Evolutionary conservation across 1,140 invertebrate species (phyloP).

Genomic region (Penaeus chinensis): DNA sequence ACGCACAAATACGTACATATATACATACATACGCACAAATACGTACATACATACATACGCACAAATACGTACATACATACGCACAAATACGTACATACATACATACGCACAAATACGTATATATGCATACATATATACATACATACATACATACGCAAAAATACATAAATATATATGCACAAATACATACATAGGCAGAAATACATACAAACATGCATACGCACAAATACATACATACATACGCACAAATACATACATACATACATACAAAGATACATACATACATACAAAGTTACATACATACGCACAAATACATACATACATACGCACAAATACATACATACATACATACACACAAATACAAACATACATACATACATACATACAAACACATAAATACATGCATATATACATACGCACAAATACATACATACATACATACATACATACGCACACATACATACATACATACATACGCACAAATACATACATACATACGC

Average conservation of each 20-base stretch:
- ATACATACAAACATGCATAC: too few relatives aligned
- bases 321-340: background rate
- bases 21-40: too few relatives aligned
- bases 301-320: constrained; percentile 9
- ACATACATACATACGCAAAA: too few relatives aligned
- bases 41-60: too few relatives aligned
- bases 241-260: background rate
- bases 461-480: too few relatives aligned
- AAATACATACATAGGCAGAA: too few relatives aligned
- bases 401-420: background rate
- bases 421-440: background rate
- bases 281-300: background rate
- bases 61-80: too few relatives aligned
- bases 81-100: too few relatives aligned
- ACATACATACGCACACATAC: background rate
- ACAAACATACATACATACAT: background rate
- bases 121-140: too few relatives aligned
- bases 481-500: background rate
- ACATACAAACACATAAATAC: background rate
- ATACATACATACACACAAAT: background rate
- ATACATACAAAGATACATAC: background rate
- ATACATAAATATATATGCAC: too few relatives aligned
- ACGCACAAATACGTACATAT: too few relatives aligned
- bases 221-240: background rate
- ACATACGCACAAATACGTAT: too few relatives aligned